Evolutionary conservation across 2,888 invertebrate species (phyloP).

Genomic region (Gymnosoma rotundatum): DNA sequence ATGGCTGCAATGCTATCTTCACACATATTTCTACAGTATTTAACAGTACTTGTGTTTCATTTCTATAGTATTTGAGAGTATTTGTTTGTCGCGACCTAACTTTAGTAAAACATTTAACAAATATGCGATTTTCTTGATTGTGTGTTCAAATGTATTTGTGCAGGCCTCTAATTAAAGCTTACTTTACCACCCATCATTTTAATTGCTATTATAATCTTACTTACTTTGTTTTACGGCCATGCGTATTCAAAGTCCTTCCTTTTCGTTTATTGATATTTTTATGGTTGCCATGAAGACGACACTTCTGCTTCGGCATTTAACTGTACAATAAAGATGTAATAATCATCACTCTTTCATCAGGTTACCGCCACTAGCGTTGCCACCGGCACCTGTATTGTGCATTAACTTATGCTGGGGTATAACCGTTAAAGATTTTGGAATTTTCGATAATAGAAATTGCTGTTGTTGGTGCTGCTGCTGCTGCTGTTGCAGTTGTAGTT

Average conservation of each 20-base stretch:
- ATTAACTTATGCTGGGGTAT: conserved; percentile 85
- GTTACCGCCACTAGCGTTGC: conserved; percentile 62
- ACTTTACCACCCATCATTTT: too few relatives aligned
- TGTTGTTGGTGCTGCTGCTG: conserved; percentile 74
- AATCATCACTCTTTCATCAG: conserved; percentile 73
- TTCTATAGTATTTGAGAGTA: too few relatives aligned
- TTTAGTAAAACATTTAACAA: too few relatives aligned
- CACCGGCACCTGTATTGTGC: conserved; percentile 62
- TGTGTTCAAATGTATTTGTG: too few relatives aligned
- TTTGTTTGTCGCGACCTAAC: too few relatives aligned
- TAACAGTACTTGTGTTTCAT: too few relatives aligned
- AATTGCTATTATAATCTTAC: conserved; percentile 3
- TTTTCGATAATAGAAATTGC: conserved; percentile 85
- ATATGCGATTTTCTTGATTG: too few relatives aligned
- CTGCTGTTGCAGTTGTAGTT: conserved; percentile 73
- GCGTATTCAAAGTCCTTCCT: conserved; percentile 53
- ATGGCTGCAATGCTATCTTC: too few relatives aligned
- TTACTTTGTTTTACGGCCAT: conserved; percentile 64
- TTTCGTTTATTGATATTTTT: conserved; percentile 61
- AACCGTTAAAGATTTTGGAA: conserved; percentile 91
- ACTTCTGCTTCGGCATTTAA: conserved; percentile 67
- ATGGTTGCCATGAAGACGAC: conserved; percentile 31
- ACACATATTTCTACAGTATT: too few relatives aligned
- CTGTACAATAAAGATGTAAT: conserved; percentile 71
- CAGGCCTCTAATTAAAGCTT: too few relatives aligned